A percentile compares a stretch with the other conserved stretches of the same genome.
phyloP scores from a whole-genome alignment of 2,797 vertebrate species.

The Carcharodon carcharias region DNA sequence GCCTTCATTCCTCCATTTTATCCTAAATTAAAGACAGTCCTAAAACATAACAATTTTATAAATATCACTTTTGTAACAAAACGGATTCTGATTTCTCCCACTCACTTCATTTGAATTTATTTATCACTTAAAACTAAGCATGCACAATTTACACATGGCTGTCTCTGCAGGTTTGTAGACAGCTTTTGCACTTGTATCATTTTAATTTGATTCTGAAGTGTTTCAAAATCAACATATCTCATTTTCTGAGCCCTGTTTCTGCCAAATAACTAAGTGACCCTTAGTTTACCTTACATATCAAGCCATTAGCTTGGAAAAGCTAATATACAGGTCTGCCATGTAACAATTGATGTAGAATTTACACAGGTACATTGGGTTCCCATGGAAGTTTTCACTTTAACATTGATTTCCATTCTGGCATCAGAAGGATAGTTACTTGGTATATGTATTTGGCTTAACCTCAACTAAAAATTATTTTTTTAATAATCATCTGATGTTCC shows the following conservation, averaged over 20 bases:
- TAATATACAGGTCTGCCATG: not conserved
- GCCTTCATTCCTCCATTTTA: too few relatives aligned
- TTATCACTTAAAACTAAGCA: not conserved
- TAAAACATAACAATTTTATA: too few relatives aligned
- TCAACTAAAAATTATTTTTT: slow-evolving; percentile 1
- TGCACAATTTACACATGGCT: not conserved
- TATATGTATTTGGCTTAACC: not conserved
- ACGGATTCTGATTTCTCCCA: not conserved
- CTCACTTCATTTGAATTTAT: not conserved
- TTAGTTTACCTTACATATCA: not conserved
- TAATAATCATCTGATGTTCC: not conserved
- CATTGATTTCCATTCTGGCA: not conserved
- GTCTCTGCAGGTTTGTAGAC: not conserved
- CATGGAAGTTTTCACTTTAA: not conserved
- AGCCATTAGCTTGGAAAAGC: not conserved
- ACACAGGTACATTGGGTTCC: not conserved
- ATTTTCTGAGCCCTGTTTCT: not conserved
- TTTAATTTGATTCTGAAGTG: not conserved
- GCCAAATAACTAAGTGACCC: not conserved
- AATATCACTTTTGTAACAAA: not conserved
- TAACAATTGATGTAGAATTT: not conserved
- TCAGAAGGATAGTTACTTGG: not conserved
- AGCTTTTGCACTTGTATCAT: not conserved
- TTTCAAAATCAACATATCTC: not conserved
- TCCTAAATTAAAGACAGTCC: too few relatives aligned